phyloP scores from a whole-genome alignment of 2,113 vertebrate species.

The Piprites chloris region DNA sequence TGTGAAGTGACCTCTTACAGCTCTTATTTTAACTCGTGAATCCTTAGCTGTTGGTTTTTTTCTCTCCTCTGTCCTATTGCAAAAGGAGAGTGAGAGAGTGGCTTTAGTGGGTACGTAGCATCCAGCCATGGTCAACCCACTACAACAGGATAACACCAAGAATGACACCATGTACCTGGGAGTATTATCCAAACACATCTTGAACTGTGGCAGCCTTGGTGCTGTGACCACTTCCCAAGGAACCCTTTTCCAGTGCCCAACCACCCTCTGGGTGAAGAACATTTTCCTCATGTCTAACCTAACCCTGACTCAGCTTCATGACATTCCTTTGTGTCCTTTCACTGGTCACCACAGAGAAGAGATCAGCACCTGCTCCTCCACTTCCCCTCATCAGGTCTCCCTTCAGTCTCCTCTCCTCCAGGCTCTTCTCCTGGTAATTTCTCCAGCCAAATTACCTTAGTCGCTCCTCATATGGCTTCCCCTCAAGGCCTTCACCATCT shows the following conservation, averaged over 20 bases:
- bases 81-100: too few species aligned
- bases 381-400: neutral
- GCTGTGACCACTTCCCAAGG: neutral
- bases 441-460: neutral
- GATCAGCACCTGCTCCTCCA: neutral
- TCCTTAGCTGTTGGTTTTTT: too few species aligned
- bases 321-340: neutral
- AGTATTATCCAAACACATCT: neutral
- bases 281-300: neutral
- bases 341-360: neutral
- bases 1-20: too few species aligned
- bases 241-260: neutral
- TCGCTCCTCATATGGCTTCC: fast-evolving
- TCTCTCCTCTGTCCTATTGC: too few species aligned
- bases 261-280: neutral
- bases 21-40: too few species aligned
- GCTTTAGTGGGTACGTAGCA: too few species aligned
- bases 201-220: neutral
- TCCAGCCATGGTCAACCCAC: too few species aligned
- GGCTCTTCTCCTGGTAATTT: too few species aligned
- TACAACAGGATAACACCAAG: neutral
- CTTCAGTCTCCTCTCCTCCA: neutral
- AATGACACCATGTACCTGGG: neutral
- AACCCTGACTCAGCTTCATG: neutral
- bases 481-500: neutral